Evolutionary conservation across 2,888 invertebrate species (phyloP), one percentile per base, ranked within the genome.

Genomic region (Lysandra coridon): DNA sequence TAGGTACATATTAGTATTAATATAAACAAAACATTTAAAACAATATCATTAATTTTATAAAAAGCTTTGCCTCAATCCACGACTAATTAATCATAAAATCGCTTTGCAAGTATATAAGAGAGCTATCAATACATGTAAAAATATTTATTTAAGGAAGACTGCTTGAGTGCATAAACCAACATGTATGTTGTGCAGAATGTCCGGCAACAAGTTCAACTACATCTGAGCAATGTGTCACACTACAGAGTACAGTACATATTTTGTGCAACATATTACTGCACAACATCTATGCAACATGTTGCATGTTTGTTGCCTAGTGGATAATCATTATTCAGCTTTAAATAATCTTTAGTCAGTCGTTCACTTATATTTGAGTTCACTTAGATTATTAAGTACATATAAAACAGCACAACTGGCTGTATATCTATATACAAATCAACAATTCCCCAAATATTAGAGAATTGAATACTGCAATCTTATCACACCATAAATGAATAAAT

Each of bases 401-500:
- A 57, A n/a, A 33, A 76, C 30, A 76, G 76, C 57, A 57, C 57
- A 76, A 76, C 53, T 76, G 6, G 76, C 57, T 37, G 76, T 30
- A 33, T 33, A 76, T 33, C 76, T 76, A 33, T 76, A 37, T 76
- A 57, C 76, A 57, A 76, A 76, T 76, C 57, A 76, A 75, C 75
- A 53, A 57, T 76, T 33, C 33, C 76, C 76, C 76, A 76, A 76
- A 76, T 76, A 57, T 76, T 76, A 76, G 76, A 57, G 14, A 76
- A 76, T 5, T 33, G 57, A 76, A 76, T 76, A 76, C 76, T 76
- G 76, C 76, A 53, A 53, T 76, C 57, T 49, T 76, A 76, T 53
- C 33, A 33, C 76, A 33, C 49, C 79, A 80, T 81, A 89, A 86
- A 92, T 88, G 90, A 87, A 89, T 85, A 89, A 87, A 94, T 94